These are phyloP conservation scores for Lepidochrysops patricia DNA, from an alignment of 2,888 invertebrate species.

Conservation along the genomic window DNA sequence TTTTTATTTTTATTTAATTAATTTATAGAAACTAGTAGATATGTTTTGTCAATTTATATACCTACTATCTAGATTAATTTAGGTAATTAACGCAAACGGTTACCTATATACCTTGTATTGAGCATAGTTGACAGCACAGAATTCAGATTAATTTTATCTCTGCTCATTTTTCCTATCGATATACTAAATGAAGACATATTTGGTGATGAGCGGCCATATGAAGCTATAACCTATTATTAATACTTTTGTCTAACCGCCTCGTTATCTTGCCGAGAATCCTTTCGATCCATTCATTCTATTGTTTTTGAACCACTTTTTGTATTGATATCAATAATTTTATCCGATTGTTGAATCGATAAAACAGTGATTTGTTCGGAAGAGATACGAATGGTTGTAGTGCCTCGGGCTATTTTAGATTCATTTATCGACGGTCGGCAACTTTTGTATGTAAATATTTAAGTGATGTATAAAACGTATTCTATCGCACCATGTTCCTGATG, in stretches of 20 bases:
- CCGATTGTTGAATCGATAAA: conserved; percentile 67
- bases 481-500: conserved; percentile 18
- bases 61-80: no score
- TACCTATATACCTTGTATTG: no score
- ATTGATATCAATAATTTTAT: conserved; percentile 71
- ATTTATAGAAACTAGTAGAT: no score
- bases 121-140: no score
- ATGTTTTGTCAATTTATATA: no score
- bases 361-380: conserved; percentile 67
- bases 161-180: conserved; percentile 6
- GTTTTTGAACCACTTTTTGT: conserved; percentile 70
- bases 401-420: conserved; percentile 55
- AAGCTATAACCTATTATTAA: conserved; percentile 68
- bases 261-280: conserved; percentile 67
- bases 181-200: conserved; percentile 22
- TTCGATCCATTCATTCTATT: conserved; percentile 70
- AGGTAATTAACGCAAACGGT: no score
- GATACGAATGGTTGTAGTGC: conserved; percentile 56
- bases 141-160: neutral
- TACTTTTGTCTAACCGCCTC: conserved; percentile 50
- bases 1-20: no score
- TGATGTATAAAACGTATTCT: conserved; percentile 41
- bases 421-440: conserved; percentile 67
- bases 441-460: conserved; percentile 67
- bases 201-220: conserved; percentile 48